Base-by-base conservation (phyloP, 2,113 vertebrate genomes). In the Engraulis encrasicolus region DNA sequence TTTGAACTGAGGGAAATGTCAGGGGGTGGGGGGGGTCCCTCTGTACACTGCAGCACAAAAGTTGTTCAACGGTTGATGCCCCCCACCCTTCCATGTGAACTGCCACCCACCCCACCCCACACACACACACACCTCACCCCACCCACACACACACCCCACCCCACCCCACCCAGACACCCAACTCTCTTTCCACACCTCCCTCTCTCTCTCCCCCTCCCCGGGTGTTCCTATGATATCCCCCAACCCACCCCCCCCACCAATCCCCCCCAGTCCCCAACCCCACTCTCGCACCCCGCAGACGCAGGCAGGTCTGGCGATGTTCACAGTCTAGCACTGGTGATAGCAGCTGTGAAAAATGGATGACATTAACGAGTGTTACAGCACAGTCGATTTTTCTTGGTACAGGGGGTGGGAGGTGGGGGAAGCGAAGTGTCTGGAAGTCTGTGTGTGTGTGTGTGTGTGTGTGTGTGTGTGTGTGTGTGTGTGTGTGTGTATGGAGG, bases 301-400 rank as follows among this genome's bases (percentile, higher is more conserved):
- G 89, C 81, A 50, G 85, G 48, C 77, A 18, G 81, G 79, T 2
- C 50, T 81, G 83, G 80, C 81, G 86, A 87, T 85, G 88, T 87
- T 90, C 85, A 89, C 85, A 88, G 88, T 87, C 86, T 87, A 90
- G 89, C 88, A 87, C 89, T 82, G 80, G 88, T 83, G 84, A 91
- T 84, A 91, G 87, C 50, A 14, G 83, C 85, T n/a, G 84, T 91
- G 91, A 94, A 88, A 92, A 93, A 93, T 90, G 88, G 88, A 89
- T 85, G 84, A 81, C 61, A 87, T 89, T 92, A 92, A 88, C 82
- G 80, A 90, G 81, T 81, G 85, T 86, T 88, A 87, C 81, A 78
- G 85, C 87, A 79, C 79, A 85, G 86, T 85, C 84, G 48, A 86
- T 93, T 90, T 91, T 89, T 92, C 84, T 90, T 83, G 90, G n/a